Evolutionary conservation across 53 echinoderm and acorn worm genomes (phyloP), one percentile per base, ranked within the genome.

Genomic region (Temnopleurus reevesii): DNA sequence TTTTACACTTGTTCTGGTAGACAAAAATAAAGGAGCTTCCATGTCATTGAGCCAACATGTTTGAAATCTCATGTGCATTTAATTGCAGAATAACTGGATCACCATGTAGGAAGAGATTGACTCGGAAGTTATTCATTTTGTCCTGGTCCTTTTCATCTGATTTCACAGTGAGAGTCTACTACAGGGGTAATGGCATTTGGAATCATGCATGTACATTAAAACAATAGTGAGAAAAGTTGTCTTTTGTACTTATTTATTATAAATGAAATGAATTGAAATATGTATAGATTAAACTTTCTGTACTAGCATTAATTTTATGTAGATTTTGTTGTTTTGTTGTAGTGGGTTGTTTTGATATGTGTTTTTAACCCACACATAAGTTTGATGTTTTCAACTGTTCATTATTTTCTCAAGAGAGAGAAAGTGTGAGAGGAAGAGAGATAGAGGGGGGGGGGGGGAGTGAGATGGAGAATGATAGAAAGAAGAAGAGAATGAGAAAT

Each of bases 201-300:
- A 71, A 23, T 38, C 4, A 63, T 63, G 9, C 58, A 63, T 71
- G 41, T 71, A 17, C 18, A n/a, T n/a, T n/a, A n/a, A n/a, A n/a
- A n/a, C 41, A n/a, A 41, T 71, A 38, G 12, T 8, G 21, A 21
- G 21, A 12, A 43, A 71, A 71, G 41, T 38, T 71, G 71, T 71
- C 36, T 71, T 71, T 71, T 71, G 71, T 71, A 71, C 71, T 13
- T 71, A 71, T 71, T 71, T 71, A 71, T 71, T 38, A 71, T 38
- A 6, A 21, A 8, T 34, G n/a, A 3, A 41, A n/a, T 43, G 34
- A 21, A 23, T 71, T 63, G 18, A 63, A 71, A 41, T 41, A 15
- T n/a, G n/a, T n/a, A 71, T 71, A 71, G 71, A 71, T 43, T 71
- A 38, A 71, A 63, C 36, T 27, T 71, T 23, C 41, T 43, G 38